These are phyloP conservation scores for Dorcus parallelipipedus DNA, from an alignment of 2,888 invertebrate genomes.

Conservation along the genomic window DNA sequence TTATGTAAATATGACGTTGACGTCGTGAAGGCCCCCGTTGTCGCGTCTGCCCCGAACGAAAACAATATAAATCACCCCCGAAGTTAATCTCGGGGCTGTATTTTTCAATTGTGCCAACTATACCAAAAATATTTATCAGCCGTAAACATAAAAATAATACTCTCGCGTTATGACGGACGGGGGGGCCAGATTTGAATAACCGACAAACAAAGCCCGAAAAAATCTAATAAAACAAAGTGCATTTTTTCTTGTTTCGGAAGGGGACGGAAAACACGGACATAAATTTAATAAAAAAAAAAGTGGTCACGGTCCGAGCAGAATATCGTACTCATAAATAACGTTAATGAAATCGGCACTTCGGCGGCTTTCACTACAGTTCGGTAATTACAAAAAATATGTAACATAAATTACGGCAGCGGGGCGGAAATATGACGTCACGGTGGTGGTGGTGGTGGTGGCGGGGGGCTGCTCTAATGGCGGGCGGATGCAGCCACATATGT, in stretches of 20 bases:
- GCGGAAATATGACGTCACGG: constrained; percentile 31
- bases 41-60: too few relatives aligned
- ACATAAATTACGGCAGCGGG: constrained; percentile 34
- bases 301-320: constrained; percentile 22
- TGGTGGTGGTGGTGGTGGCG: constrained; percentile 14
- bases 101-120: too few relatives aligned
- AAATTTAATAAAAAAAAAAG: constrained; percentile 24
- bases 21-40: too few relatives aligned
- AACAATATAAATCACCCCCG: too few relatives aligned
- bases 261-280: constrained; percentile 11
- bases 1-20: too few relatives aligned
- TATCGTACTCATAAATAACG: constrained; percentile 25
- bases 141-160: too few relatives aligned
- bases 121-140: too few relatives aligned
- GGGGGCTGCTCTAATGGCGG: constrained; percentile 31
- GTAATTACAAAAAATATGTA: constrained; percentile 36
- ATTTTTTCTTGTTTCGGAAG: constrained; percentile 2
- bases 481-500: constrained; percentile 48
- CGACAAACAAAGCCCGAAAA: constrained; percentile 11
- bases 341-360: constrained; percentile 27
- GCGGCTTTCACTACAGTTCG: constrained; percentile 6
- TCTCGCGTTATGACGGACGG: too few relatives aligned
- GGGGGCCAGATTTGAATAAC: background rate
- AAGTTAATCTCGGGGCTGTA: too few relatives aligned
- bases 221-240: constrained; percentile 12